A percentile compares a stretch with the other conserved stretches of the same genome.
These are phyloP conservation scores for Aegotheles bennettii DNA, from an alignment of 2,113 vertebrate species.

Conservation along the genomic window DNA sequence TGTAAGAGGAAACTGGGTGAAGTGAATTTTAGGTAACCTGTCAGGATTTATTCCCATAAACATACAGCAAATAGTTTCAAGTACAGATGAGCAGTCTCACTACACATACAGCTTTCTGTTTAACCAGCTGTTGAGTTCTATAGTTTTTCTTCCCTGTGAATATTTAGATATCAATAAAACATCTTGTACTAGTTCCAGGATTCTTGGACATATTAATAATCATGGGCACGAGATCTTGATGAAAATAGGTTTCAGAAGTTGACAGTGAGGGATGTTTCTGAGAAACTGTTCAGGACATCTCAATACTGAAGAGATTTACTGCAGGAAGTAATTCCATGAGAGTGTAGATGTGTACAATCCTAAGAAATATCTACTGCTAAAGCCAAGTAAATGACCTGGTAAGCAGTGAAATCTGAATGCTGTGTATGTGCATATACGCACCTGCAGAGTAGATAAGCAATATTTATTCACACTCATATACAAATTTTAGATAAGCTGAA, in stretches of 20 bases:
- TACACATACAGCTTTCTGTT: neutral
- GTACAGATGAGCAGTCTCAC: neutral
- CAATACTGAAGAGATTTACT: neutral
- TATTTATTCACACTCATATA: neutral
- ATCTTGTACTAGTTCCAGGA: neutral
- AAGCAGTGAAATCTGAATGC: neutral
- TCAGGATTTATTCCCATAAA: neutral
- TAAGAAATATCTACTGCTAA: neutral
- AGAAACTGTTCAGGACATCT: neutral
- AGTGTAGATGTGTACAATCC: neutral
- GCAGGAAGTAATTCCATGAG: neutral
- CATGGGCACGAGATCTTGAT: neutral
- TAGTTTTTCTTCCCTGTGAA: neutral
- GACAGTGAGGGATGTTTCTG: neutral
- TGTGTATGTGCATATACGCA: neutral
- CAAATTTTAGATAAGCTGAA: constrained; percentile 4
- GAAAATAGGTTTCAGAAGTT: neutral
- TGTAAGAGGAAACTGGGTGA: neutral
- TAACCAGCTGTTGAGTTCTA: neutral
- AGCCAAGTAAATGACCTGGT: neutral
- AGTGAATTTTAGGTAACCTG: neutral
- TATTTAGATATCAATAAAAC: neutral
- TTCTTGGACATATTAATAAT: neutral
- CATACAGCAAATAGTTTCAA: neutral
- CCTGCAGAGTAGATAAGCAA: neutral